Evolutionary conservation across 1,140 invertebrate species (phyloP), one percentile per base, ranked within the genome.

Genomic region (Drosophila seguyi): DNA sequence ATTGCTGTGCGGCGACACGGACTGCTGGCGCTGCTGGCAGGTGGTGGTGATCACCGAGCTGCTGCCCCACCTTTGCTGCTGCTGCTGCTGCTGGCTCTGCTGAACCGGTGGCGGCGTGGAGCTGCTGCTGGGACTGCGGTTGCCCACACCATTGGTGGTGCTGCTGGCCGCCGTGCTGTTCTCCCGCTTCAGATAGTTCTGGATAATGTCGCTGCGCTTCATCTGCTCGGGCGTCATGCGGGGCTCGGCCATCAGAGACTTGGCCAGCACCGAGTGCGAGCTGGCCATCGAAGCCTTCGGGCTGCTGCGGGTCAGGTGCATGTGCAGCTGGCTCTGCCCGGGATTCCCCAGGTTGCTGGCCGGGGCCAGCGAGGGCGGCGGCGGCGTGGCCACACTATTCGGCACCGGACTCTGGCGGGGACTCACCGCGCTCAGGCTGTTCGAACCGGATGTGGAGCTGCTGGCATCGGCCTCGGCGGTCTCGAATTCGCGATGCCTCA

Each of bases 171-270:
- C 72, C 14, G 75, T 39, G 52, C 86, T 84, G 18, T 91, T 93
- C 8, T 95, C 95, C 38, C 96, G 94, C 95, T 97, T 97, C 91
- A 98, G 97, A 90, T 97, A 97, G 91, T 97, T 97, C 92, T 97
- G 97, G 80, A 98, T 97, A 68, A 98, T 96, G 90, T 98, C 97
- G 38, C 96, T 97, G 79, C 97, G 95, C 93, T 98, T 97, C 92
- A 97, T 94, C 93, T 98, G 97, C 92, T 98, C 97, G 29, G 97
- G 96, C 7, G 96, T 97, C 96, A 98, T 96, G 42, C 96, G 94
- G 0, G 97, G 97, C 1, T 96, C 96, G 87, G 98, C 97, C 96
- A 97, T 97, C 53, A 98, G 92, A 14, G 96, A 97, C 87, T 96
- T 97, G 48, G 97, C 97, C 42, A 98, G 92, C 45, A 97, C 97